phyloP scores from a whole-genome alignment of 2,888 invertebrate genomes.

The Zaprionus obscuricornis region DNA sequence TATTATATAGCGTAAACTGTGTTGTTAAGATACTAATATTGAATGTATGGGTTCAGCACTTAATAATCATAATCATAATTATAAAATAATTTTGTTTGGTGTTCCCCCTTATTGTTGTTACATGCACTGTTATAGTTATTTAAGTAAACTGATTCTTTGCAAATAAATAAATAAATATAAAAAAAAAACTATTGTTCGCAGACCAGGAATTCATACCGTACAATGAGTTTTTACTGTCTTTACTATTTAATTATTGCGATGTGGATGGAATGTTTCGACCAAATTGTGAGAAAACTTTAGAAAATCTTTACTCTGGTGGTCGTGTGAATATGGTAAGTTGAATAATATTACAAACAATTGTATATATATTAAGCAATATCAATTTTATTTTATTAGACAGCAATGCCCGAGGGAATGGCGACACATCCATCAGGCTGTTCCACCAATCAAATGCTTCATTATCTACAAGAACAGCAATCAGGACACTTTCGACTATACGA shows the following conservation, averaged over 20 bases:
- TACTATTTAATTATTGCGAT: slow-evolving; percentile 84
- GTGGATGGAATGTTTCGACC: slow-evolving; percentile 48
- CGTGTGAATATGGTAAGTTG: slow-evolving; percentile 58
- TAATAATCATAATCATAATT: too few relatives aligned
- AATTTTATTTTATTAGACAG: slow-evolving; percentile 45
- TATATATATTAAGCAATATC: not conserved
- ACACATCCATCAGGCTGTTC: slow-evolving; percentile 77
- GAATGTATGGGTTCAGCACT: too few relatives aligned
- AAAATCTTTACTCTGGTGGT: slow-evolving; percentile 84
- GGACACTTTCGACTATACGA: slow-evolving; percentile 71
- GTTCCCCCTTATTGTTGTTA: too few relatives aligned
- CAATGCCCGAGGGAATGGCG: slow-evolving; percentile 41
- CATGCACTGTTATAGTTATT: too few relatives aligned
- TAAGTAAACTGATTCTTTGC: too few relatives aligned
- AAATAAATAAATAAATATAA: slow-evolving; percentile 28
- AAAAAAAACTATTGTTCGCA: slow-evolving; percentile 56
- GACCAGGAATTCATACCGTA: slow-evolving; percentile 87
- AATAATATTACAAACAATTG: not conserved
- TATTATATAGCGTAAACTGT: too few relatives aligned
- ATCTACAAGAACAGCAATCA: slow-evolving; percentile 69
- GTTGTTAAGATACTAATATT: too few relatives aligned
- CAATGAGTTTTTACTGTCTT: slow-evolving; percentile 82
- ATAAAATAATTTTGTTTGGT: too few relatives aligned
- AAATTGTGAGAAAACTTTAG: slow-evolving; percentile 85
- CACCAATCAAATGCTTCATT: slow-evolving; percentile 75